Conservation (phyloP, 2,797 vertebrate species). For the Sebastes melanostomus region DNA sequence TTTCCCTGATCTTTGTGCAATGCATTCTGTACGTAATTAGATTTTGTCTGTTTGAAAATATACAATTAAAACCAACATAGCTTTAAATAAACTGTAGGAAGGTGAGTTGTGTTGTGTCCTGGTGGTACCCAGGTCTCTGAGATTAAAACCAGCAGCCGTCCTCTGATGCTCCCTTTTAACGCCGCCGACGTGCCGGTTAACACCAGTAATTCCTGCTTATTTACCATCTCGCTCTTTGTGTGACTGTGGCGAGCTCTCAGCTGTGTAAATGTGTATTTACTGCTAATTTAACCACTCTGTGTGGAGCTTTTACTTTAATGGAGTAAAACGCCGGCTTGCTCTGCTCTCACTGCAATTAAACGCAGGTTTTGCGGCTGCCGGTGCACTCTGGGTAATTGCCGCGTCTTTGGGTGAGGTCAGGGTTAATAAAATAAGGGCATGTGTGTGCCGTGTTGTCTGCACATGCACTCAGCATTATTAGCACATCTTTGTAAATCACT, state of each 20-base stretch:
- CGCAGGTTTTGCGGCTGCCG: conserved; percentile 26
- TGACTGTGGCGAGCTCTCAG: neutral
- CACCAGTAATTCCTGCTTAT: conserved; percentile 10
- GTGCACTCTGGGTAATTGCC: conserved; percentile 75
- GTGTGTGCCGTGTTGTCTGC: conserved; percentile 17
- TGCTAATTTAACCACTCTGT: conserved; percentile 33
- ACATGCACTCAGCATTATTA: conserved; percentile 33
- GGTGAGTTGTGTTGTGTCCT: too few species aligned
- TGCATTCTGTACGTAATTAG: neutral
- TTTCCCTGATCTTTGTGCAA: neutral
- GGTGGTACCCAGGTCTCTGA: neutral
- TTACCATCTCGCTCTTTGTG: neutral
- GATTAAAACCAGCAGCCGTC: neutral
- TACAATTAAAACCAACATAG: neutral
- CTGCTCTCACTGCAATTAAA: conserved; percentile 42
- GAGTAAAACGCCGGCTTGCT: conserved; percentile 22
- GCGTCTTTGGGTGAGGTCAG: conserved; percentile 55
- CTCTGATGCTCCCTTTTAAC: neutral
- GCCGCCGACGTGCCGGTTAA: neutral
- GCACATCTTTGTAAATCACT: conserved; percentile 14
- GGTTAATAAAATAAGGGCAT: conserved; percentile 62
- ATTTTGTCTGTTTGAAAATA: neutral
- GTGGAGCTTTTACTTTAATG: conserved; percentile 51
- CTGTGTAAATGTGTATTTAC: conserved; percentile 22
- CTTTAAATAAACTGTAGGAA: neutral